Evolutionary conservation across 2,113 vertebrate genomes (phyloP).

Genomic region (Phaethornis superciliosus): DNA sequence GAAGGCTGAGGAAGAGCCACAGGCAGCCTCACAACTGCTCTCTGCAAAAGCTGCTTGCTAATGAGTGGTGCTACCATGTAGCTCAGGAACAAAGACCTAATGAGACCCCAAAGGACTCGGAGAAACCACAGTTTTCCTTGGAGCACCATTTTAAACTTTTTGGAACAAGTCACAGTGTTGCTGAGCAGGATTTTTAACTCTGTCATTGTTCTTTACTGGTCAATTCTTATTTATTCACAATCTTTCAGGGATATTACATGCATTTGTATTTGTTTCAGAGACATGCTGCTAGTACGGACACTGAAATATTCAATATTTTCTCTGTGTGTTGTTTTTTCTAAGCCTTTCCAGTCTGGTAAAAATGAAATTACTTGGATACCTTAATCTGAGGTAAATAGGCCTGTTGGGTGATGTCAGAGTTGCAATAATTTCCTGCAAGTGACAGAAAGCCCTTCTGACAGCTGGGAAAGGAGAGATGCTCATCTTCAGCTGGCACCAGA

Average conservation of each 20-base stretch:
- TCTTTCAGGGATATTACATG: neutral
- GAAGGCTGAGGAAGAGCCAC: constrained; percentile 12
- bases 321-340: neutral
- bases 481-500: neutral
- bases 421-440: neutral
- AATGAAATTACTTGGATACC: neutral
- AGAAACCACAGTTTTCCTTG: neutral
- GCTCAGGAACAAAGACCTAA: constrained; percentile 46
- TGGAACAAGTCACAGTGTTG: neutral
- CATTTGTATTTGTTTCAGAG: neutral
- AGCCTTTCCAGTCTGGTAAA: neutral
- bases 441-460: neutral
- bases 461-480: neutral
- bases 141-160: neutral
- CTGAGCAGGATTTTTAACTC: neutral
- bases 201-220: neutral
- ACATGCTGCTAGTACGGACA: neutral
- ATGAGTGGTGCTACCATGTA: neutral
- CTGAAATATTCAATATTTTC: neutral
- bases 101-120: constrained; percentile 67
- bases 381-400: neutral
- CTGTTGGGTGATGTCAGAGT: neutral
- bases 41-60: neutral
- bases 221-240: neutral
- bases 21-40: constrained; percentile 22